These are phyloP conservation scores for Tapirus indicus DNA, from an alignment of 2,797 vertebrate genomes.

Conservation along the genomic window DNA sequence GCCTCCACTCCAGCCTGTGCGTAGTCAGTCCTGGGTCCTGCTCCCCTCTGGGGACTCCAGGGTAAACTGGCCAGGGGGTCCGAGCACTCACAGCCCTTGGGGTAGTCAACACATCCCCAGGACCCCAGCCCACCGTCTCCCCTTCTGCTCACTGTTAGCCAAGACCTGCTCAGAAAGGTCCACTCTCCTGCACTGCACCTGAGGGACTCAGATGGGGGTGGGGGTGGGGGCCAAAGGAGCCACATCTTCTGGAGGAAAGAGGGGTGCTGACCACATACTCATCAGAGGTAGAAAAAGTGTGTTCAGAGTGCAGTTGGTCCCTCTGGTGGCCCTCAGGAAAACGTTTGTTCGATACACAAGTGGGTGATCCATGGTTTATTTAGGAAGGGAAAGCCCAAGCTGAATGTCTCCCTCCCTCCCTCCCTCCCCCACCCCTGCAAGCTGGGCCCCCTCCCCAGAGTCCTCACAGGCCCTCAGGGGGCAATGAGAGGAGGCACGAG, in stretches of 20 bases:
- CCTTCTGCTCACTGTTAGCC: background rate
- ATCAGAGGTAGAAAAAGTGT: background rate
- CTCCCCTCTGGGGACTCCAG: background rate
- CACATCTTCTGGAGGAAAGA: background rate
- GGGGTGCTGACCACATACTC: too few relatives aligned
- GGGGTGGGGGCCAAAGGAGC: too few relatives aligned
- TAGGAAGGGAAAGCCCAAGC: conserved; percentile 24
- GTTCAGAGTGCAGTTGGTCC: background rate
- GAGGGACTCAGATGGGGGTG: background rate
- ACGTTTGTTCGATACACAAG: background rate
- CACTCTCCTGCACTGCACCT: background rate
- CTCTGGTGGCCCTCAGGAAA: background rate
- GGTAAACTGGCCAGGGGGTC: background rate
- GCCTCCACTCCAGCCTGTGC: background rate
- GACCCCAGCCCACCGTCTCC: background rate
- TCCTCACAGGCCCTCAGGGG: background rate
- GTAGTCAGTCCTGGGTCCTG: background rate
- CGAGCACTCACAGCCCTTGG: background rate
- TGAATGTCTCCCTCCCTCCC: background rate
- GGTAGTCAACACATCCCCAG: background rate
- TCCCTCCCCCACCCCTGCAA: background rate
- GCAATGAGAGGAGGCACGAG: background rate
- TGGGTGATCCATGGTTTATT: conserved; percentile 71
- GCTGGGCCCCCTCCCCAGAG: background rate
- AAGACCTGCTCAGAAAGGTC: background rate